phyloP scores from a whole-genome alignment of 2,888 invertebrate species.

The Idaea dimidiata region DNA sequence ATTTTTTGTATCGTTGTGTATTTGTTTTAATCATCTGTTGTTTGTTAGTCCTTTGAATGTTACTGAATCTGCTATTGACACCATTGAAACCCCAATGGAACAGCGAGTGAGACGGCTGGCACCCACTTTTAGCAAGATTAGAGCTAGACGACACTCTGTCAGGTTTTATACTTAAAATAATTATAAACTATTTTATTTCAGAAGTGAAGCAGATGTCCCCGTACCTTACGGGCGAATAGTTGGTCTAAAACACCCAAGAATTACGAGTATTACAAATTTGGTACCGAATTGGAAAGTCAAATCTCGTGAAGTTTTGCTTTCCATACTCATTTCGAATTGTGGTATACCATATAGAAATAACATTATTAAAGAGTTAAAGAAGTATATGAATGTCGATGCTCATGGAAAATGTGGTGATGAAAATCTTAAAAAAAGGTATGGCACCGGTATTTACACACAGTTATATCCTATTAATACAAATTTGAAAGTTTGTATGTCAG shows the following conservation, averaged over 20 bases:
- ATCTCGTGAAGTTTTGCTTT: constrained; percentile 60
- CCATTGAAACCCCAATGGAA: too few relatives aligned
- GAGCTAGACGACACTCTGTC: neutral
- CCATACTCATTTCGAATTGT: constrained; percentile 82
- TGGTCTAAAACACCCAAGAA: constrained; percentile 32
- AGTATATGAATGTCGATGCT: constrained; percentile 80
- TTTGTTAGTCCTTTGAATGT: too few relatives aligned
- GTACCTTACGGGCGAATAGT: constrained; percentile 83
- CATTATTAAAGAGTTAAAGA: constrained; percentile 77
- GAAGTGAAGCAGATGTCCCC: constrained; percentile 55
- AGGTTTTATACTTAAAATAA: neutral
- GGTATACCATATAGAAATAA: constrained; percentile 63
- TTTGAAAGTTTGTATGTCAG: too few relatives aligned
- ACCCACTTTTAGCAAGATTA: neutral
- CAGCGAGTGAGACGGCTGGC: too few relatives aligned
- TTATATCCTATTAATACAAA: too few relatives aligned
- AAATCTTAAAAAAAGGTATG: constrained; percentile 18
- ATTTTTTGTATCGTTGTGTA: neutral
- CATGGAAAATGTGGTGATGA: constrained; percentile 75
- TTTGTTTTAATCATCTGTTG: neutral
- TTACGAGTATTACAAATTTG: constrained; percentile 26
- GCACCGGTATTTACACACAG: too few relatives aligned
- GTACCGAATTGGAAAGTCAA: constrained; percentile 63
- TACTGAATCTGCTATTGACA: too few relatives aligned
- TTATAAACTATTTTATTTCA: neutral